Base-by-base conservation (phyloP, 2,797 vertebrate species). In the Bovichtus variegatus region DNA sequence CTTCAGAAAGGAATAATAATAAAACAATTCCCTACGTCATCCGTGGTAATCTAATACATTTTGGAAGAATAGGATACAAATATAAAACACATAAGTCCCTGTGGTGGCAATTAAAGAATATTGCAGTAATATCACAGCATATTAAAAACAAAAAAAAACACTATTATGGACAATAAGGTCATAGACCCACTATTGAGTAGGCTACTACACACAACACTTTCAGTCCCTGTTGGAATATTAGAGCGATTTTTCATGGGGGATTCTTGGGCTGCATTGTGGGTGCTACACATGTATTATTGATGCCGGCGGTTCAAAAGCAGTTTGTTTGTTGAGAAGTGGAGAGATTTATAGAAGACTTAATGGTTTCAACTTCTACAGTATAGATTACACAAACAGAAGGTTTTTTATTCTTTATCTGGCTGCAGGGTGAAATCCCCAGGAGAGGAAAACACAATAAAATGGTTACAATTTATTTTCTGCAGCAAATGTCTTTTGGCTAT, bases 231-330 rank as follows among this genome's bases (percentile, higher is more conserved):
- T 53, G 58, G 75, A 73, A 83, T 76, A 86, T 83, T 82, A 60
- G 18, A 83, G 80, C n/a, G 58, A 84, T 86, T 81, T 77, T 82
- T 87, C 74, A 82, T 71, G 54, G 57, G 62, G 70, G 76, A 75
- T 57, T 54, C 44, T 40, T 19, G n/a, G 65, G 65, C 72, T 4
- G 38, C 72, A 69, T 68, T 72, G 61, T 73, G 55, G 73, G 46
- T 80, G 66, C 67, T 62, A 19, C 36, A 60, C 78, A 80, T 76
- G 62, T 82, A 78, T 82, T 90, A 88, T 87, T 82, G 75, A 87
- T 83, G 71, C 59, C 59, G 55, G 47, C n/a, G 46, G 66, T 85
- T 80, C 69, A 73, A 72, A 81, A 70, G 61, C 58, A 68, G 74
- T 76, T 79, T 62, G 53, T 82, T 87, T 78, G 34, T 58, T 67